Evolutionary conservation across 2,113 vertebrate genomes (phyloP), one percentile per base, ranked within the genome.

Genomic region (Cercocebus atys): DNA sequence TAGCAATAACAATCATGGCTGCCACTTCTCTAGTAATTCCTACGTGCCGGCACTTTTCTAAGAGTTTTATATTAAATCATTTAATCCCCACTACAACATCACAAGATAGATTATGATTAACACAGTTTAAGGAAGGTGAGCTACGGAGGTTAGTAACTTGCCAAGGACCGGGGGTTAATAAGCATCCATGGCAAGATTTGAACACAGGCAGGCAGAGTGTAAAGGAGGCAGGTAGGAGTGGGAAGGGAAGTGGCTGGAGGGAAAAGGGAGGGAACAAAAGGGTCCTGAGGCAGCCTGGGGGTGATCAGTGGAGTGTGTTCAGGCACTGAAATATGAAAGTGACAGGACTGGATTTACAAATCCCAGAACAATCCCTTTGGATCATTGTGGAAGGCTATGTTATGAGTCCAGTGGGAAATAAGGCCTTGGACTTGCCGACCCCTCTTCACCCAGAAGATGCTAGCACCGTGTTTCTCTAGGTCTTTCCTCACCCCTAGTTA

Each of bases 221-320:
- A 38, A 64, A 73, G 45, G 3, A 27, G 43, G 10, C 13, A 52
- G 6, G 27, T 1, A 4, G 23, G 20, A 68, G 13, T 7, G 38
- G 8, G 0, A 38, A 7, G 0, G 1, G 11, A 57, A 23, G 38
- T 22, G 17, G 30, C 25, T 20, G 16, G 61, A 35, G 8, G 5
- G 22, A n/a, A 6, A 13, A 3, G 13, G 5, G n/a, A 14, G 27
- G 12, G 61, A 14, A 64, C 27, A 30, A 64, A 30, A 30, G 27
- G 30, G 61, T 30, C 61, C 61, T 5, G 27, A 64, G 61, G 61
- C 30, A 64, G 47, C 17, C 73, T 75, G 27, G 5, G 12, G 38
- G 25, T 2, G 78, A 57, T 45, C 64, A 85, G 16, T 52, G 52
- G 43, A n/a, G 50, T 35, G 43, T 52, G 27, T 1, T 66, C 59